A percentile compares a stretch with the other conserved stretches of the same genome.
phyloP scores from a whole-genome alignment of 2,113 vertebrate genomes.

The Burhinus oedicnemus region DNA sequence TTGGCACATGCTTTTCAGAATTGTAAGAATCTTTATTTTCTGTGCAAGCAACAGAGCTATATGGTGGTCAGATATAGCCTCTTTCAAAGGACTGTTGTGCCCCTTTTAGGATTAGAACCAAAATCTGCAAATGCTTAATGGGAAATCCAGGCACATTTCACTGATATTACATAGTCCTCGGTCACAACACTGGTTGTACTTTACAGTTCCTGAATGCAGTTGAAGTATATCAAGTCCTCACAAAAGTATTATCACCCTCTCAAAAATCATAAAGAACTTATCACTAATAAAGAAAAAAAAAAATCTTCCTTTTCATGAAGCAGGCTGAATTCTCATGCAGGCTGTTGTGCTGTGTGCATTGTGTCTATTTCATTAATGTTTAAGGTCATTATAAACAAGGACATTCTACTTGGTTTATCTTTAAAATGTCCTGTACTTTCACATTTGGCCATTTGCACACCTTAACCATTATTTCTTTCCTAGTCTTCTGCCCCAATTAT shows the following conservation, averaged over 20 bases:
- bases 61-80: neutral
- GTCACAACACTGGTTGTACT: neutral
- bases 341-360: neutral
- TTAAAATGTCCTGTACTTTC: neutral
- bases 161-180: neutral
- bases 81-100: neutral
- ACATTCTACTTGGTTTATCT: neutral
- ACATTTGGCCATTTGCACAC: neutral
- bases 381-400: neutral
- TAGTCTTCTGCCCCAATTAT: neutral
- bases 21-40: constrained; percentile 78
- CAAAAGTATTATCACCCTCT: neutral
- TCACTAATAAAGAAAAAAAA: neutral
- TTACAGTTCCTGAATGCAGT: neutral
- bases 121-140: neutral
- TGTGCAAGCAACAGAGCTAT: constrained; percentile 54
- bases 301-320: neutral
- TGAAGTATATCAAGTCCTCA: neutral
- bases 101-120: neutral
- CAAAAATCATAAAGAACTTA: neutral
- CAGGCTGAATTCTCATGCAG: neutral
- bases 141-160: neutral
- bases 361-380: neutral
- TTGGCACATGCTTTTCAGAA: constrained; percentile 74
- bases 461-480: neutral